Evolutionary conservation across 1,140 invertebrate genomes (phyloP), one percentile per base, ranked within the genome.

Genomic region (Danaus plexippus): DNA sequence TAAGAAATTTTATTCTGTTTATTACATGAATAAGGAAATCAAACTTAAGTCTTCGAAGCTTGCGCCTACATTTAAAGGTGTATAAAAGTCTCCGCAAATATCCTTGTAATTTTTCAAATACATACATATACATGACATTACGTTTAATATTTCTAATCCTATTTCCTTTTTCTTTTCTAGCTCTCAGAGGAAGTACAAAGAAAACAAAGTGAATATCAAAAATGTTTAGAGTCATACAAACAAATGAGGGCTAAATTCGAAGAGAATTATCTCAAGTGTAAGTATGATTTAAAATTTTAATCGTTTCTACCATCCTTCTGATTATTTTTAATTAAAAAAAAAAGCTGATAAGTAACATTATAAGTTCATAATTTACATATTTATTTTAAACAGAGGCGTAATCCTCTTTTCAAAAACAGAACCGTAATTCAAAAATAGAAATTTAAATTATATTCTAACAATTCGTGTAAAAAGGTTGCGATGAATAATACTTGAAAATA

Each of bases 261-360:
- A 83, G 94, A 95, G 75, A 92, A 94, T 82, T 95, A 95, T 79
- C 89, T 95, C 55, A 95, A 95, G 89, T 93, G 94, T 95, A 89
- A 91, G 90, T 90, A 67, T 69, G 57, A 69, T 61, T 71, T 64
- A 48, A 44, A 53, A 47, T 50, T 15, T 15, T 51, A 41, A 9
- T 51, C 8, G 11, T 12, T 11, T 11, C 6, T 9, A 43, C 22
- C 22, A 32, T 32, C 22, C 22, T 32, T 32, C 6, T 2, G 6
- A 2, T 22, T 22, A 22, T 22, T 22, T 22, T 22, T 22, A 22
- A 22, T 6, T 32, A 6, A 8, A 32, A 32, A 6, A 32, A 32
- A 32, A 6, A 32, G 7, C 2, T 32, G 4, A 32, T n/a, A n/a
- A 9, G 9, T 47, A 48, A 18, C 47, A 18, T 48, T 6, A 32